Conservation (phyloP, 2,888 invertebrate genomes). For the Chironomus riparius region DNA sequence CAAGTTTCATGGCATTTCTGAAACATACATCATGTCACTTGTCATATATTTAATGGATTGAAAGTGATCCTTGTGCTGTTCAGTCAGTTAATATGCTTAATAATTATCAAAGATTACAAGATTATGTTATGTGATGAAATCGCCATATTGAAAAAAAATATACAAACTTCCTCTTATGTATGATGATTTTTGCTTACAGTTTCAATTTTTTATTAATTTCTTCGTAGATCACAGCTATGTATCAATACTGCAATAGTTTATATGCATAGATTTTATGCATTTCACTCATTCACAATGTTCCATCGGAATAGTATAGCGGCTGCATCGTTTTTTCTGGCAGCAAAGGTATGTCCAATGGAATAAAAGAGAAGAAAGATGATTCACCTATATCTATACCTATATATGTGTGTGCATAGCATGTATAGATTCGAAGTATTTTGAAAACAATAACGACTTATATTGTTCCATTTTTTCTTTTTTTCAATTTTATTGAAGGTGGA, state of each 20-base stretch:
- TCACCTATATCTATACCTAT: not conserved
- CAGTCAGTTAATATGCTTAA: no score
- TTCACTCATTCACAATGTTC: slow-evolving; percentile 93
- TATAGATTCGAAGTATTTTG: not conserved
- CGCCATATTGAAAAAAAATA: slow-evolving; percentile 17
- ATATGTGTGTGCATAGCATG: no score
- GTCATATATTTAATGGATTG: no score
- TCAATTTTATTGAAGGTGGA: slow-evolving; percentile 54
- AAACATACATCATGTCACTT: no score
- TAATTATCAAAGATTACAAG: not conserved
- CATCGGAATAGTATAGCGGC: slow-evolving; percentile 90
- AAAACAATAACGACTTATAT: not conserved
- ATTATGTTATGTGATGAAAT: not conserved
- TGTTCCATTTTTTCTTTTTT: not conserved
- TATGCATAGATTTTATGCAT: slow-evolving; percentile 98
- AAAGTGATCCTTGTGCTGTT: no score
- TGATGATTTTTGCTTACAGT: not conserved
- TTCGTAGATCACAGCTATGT: slow-evolving; percentile 77
- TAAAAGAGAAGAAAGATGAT: not conserved
- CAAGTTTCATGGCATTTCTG: no score
- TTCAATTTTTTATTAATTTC: not conserved
- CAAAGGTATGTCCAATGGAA: slow-evolving; percentile 55
- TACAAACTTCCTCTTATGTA: not conserved
- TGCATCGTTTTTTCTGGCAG: slow-evolving; percentile 91
- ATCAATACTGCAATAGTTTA: slow-evolving; percentile 99